A percentile compares a stretch with the other conserved stretches of the same genome.
phyloP scores from a whole-genome alignment of 2,797 vertebrate species.

The Urosaurus nigricauda region DNA sequence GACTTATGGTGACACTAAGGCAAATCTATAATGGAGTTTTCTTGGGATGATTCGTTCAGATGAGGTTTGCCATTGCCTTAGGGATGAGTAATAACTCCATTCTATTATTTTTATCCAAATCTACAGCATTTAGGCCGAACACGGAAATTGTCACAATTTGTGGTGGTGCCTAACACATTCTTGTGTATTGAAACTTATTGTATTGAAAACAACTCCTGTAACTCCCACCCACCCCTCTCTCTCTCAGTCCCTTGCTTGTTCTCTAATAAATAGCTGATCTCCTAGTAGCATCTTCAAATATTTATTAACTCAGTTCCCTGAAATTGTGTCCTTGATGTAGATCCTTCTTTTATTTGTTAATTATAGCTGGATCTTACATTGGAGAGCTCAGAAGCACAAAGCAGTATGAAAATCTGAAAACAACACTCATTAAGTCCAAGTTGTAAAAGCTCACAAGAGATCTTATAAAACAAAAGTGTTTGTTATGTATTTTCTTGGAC shows the following conservation, averaged over 20 bases:
- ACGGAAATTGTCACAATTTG: background rate
- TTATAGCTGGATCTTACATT: slow-evolving; percentile 21
- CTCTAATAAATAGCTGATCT: slow-evolving; percentile 20
- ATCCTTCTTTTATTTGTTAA: slow-evolving; percentile 17
- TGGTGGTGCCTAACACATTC: background rate
- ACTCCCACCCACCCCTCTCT: background rate
- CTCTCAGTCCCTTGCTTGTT: background rate
- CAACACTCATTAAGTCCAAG: slow-evolving; percentile 13
- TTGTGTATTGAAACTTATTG: background rate
- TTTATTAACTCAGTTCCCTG: background rate
- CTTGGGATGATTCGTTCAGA: too few relatives aligned
- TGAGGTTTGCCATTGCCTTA: background rate
- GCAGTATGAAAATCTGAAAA: background rate
- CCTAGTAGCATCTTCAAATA: background rate
- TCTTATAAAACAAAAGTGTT: background rate
- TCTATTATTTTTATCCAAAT: background rate
- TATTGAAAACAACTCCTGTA: background rate
- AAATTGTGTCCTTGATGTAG: slow-evolving; percentile 27
- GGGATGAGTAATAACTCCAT: background rate
- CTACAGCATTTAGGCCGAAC: background rate
- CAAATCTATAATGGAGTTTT: too few relatives aligned
- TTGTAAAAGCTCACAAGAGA: slow-evolving; percentile 17
- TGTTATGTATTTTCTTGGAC: slow-evolving; percentile 21
- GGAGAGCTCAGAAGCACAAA: slow-evolving; percentile 2
- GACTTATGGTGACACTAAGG: too few relatives aligned